Evolutionary conservation across 2,797 vertebrate genomes (phyloP), one percentile per base, ranked within the genome.

Genomic region (Sphenopsis melanotis): DNA sequence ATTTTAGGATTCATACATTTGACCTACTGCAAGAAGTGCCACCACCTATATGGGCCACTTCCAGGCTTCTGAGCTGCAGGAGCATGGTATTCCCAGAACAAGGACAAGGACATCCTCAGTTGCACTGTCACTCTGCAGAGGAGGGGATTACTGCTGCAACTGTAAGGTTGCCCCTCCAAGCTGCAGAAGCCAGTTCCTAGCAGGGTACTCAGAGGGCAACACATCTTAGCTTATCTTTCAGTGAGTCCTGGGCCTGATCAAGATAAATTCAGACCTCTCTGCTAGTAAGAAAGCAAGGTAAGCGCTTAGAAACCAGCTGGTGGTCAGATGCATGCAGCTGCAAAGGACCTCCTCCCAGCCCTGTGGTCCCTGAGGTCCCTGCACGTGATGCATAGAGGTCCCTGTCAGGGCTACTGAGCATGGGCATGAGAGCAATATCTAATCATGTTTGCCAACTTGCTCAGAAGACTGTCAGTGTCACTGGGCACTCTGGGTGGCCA

Each of bases 361-460:
- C n/a, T 47, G 39, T 37, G 59, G 75, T 76, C 30, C 11, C 41
- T 71, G 65, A 39, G 44, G 64, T 52, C n/a, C 44, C 80, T 22
- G 11, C 37, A 64, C 0, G 0, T 22, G 82, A 27, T 55, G 34
- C 2, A 3, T 0, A 42, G 55, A 81, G 23, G 53, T 29, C 29
- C 44, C 50, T 59, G 46, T 26, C 68, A 87, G 55, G 14, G 70
- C 42, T 79, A 26, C 52, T 27, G 57, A 22, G 42, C 63, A 68
- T 0, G 3, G 29, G 30, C 23, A 60, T 0, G 7, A 61, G 6
- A 71, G 37, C 18, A 83, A 24, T 21, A 52, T 3, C 34, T 52
- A 55, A 77, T 18, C n/a, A 78, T 3, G 4, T 83, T 37, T 60
- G 36, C 41, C 49, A 68, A 37, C 61, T 37, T 34, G 41, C 49